These are phyloP conservation scores for Berghia stephanieae DNA, from an alignment of 1,140 invertebrate species.

Conservation along the genomic window DNA sequence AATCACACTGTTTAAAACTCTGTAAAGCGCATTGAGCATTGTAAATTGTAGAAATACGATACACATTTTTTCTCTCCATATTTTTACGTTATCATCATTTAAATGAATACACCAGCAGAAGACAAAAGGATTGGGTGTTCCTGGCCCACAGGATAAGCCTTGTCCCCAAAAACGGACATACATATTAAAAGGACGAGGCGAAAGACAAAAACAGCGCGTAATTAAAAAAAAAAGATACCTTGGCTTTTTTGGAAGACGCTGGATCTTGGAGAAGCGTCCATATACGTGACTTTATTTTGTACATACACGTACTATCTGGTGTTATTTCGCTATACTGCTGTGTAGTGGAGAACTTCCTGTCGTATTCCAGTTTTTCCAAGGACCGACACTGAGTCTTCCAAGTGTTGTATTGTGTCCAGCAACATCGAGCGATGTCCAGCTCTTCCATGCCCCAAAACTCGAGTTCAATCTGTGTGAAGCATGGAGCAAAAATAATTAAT, in stretches of 20 bases:
- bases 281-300: constrained; percentile 9
- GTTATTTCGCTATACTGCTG: too few species aligned
- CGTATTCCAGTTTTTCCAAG: constrained; percentile 59
- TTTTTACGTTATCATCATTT: neutral
- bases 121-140: too few species aligned
- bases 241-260: constrained; percentile 52
- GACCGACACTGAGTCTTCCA: constrained; percentile 63
- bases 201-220: too few species aligned
- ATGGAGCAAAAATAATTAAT: too few species aligned
- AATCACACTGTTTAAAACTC: too few species aligned
- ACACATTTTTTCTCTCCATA: too few species aligned
- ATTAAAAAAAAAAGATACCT: constrained; percentile 34
- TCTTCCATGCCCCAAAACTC: constrained; percentile 63
- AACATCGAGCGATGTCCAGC: constrained; percentile 60
- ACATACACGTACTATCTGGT: too few species aligned
- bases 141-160: neutral
- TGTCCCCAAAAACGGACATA: neutral
- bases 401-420: constrained; percentile 62
- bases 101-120: neutral
- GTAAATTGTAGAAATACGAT: too few species aligned
- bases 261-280: constrained; percentile 61
- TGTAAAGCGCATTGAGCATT: too few species aligned
- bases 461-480: constrained; percentile 57
- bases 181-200: too few species aligned
- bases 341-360: constrained; percentile 58